A percentile compares a stretch with the other conserved stretches of the same genome.
Conservation (phyloP, 1,140 invertebrate species). For the Schmidtea mediterranea region DNA sequence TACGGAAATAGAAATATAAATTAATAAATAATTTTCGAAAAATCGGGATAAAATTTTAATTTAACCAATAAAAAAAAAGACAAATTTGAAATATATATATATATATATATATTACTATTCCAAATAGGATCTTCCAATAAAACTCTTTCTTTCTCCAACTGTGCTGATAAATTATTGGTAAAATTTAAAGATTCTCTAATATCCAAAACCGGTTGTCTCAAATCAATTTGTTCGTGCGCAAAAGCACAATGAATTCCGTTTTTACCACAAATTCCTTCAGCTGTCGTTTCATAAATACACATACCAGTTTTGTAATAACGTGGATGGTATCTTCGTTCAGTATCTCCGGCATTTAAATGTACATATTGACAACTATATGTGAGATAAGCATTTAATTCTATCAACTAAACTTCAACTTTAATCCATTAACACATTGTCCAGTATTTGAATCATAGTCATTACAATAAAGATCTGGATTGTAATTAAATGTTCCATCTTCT, state of each 20-base stretch:
- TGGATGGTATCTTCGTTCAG: constrained; percentile 77
- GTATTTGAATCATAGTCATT: constrained; percentile 94
- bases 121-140: constrained; percentile 95
- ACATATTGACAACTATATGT: constrained; percentile 67
- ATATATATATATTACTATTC: constrained; percentile 51
- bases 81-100: too few species aligned
- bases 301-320: constrained; percentile 94
- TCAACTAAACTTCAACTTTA: not conserved
- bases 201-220: constrained; percentile 75
- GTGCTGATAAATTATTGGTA: constrained; percentile 6
- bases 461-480: constrained; percentile 93
- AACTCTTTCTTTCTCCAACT: constrained; percentile 31
- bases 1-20: too few species aligned
- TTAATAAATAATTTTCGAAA: too few species aligned
- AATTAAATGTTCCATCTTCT: constrained; percentile 86
- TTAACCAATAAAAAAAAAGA: too few species aligned
- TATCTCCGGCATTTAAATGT: constrained; percentile 84
- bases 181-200: constrained; percentile 37
- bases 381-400: too few species aligned
- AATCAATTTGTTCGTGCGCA: constrained; percentile 73
- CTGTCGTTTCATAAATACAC: constrained; percentile 88
- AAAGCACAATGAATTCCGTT: constrained; percentile 75
- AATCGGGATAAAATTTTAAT: too few species aligned
- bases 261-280: constrained; percentile 73
- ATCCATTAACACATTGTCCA: constrained; percentile 67